Evolutionary conservation across 2,113 vertebrate genomes (phyloP).

Genomic region (Oryzias celebensis): DNA sequence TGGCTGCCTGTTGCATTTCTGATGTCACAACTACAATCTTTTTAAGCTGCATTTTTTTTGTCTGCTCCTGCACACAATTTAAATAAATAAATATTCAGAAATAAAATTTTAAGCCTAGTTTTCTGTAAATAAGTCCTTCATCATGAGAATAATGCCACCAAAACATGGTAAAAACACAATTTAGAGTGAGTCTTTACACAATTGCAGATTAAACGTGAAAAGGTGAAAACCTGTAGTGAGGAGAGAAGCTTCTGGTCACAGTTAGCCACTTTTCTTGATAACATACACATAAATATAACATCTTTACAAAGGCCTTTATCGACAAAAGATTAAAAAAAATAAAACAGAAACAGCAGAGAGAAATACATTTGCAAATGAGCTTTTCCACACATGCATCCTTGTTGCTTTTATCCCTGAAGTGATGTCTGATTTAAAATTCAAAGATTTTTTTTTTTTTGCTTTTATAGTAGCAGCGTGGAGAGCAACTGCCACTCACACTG

Average conservation of each 20-base stretch:
- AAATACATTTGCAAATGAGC: slow-evolving; percentile 26
- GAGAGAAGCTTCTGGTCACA: slow-evolving; percentile 24
- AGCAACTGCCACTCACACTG: slow-evolving; percentile 19
- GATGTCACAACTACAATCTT: too few relatives aligned
- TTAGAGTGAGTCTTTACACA: too few relatives aligned
- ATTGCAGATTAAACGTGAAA: too few relatives aligned
- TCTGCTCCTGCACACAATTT: too few relatives aligned
- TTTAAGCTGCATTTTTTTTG: too few relatives aligned
- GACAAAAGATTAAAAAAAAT: slow-evolving; percentile 13
- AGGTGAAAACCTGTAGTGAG: neutral
- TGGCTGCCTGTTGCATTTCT: too few relatives aligned
- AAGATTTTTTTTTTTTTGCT: slow-evolving; percentile 1
- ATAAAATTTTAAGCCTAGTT: too few relatives aligned
- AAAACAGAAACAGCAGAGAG: slow-evolving; percentile 16
- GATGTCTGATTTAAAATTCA: slow-evolving; percentile 6
- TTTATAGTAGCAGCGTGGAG: slow-evolving; percentile 4
- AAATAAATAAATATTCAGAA: too few relatives aligned
- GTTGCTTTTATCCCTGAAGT: slow-evolving; percentile 7
- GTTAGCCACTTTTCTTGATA: too few relatives aligned
- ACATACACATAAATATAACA: slow-evolving; percentile 21
- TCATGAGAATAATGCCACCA: too few relatives aligned
- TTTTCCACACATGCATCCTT: slow-evolving; percentile 13
- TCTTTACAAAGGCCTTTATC: slow-evolving; percentile 25
- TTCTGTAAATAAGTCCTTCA: too few relatives aligned
- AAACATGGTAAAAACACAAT: too few relatives aligned